phyloP scores from a whole-genome alignment of 1,140 invertebrate genomes.

The Calephelis virginiensis region DNA sequence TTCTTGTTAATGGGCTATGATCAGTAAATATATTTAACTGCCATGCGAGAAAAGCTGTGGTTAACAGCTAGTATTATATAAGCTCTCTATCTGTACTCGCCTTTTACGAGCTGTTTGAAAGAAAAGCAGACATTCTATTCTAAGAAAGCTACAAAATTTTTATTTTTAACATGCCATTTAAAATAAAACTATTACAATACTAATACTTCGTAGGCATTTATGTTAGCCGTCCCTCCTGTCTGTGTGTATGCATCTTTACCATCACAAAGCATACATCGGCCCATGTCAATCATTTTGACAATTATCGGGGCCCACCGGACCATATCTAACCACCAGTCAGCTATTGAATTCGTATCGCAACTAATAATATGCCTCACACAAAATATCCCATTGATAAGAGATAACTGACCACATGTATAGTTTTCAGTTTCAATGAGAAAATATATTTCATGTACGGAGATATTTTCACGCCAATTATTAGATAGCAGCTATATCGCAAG shows the following conservation, averaged over 20 bases:
- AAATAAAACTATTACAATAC: too few relatives aligned
- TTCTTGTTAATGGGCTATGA: too few relatives aligned
- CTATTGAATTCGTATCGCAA: slow-evolving; percentile 35
- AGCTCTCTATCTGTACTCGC: too few relatives aligned
- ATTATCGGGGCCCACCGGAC: slow-evolving; percentile 46
- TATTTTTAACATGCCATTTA: too few relatives aligned
- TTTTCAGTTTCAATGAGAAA: background rate
- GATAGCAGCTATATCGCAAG: too few relatives aligned
- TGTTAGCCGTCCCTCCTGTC: background rate
- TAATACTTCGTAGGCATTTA: background rate
- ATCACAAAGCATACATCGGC: slow-evolving; percentile 39
- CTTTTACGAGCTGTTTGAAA: too few relatives aligned
- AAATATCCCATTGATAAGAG: slow-evolving; percentile 3
- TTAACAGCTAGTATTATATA: too few relatives aligned
- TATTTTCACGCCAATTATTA: too few relatives aligned
- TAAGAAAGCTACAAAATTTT: too few relatives aligned
- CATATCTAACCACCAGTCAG: slow-evolving; percentile 41
- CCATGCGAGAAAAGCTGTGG: too few relatives aligned
- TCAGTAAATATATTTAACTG: too few relatives aligned
- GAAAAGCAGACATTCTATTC: too few relatives aligned
- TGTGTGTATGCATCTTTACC: slow-evolving; percentile 28
- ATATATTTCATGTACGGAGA: background rate
- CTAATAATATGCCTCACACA: slow-evolving; percentile 11
- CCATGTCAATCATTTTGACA: slow-evolving; percentile 49
- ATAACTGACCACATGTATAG: background rate